Evolutionary conservation across 2,888 invertebrate genomes (phyloP), one percentile per base, ranked within the genome.

Genomic region (Hydrotaea diabolus): DNA sequence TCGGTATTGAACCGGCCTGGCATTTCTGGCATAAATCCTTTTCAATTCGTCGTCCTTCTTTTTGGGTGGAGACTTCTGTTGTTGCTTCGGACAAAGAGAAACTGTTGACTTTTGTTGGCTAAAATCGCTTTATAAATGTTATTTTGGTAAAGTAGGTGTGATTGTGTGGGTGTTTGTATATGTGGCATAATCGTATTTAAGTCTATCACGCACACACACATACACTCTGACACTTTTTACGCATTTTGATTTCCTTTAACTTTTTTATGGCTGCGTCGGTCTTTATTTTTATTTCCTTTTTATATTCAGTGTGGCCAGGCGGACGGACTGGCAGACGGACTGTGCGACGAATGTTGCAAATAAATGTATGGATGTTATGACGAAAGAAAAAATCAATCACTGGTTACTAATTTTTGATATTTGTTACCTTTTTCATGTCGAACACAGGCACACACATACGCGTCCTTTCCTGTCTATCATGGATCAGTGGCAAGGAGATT

Each of bases 21-120:
- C n/a, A n/a, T 43, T 69, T 59, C 62, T 64, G 36, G 17, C 62
- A 39, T 7, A 62, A 72, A 72, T 75, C n/a, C 36, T 43, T 23
- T 71, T 8, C 55, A 23, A 71, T 57, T n/a, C 39, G 13, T 19
- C n/a, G 7, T 23, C 39, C 49, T 75, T 19, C 75, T 21, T 62
- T 59, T 19, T 15, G 13, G 2, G 31, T 31, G n/a, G n/a, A n/a
- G n/a, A n/a, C n/a, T n/a, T n/a, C n/a, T 71, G 13, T n/a, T 36
- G 72, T 19, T 46, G 55, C 43, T 73, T 36, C 49, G 36, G 31
- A 39, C 53, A 49, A 69, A 46, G 5, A 31, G 36, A 57, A 81
- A 72, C n/a, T 72, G 53, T 72, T 76, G 76, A 72, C 72, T 55
- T 76, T 76, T 76, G 76, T 76, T 81, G 62, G 43, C 49, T 31